phyloP scores from a whole-genome alignment of 1,140 invertebrate genomes.

The Metopolophium dirhodum region DNA sequence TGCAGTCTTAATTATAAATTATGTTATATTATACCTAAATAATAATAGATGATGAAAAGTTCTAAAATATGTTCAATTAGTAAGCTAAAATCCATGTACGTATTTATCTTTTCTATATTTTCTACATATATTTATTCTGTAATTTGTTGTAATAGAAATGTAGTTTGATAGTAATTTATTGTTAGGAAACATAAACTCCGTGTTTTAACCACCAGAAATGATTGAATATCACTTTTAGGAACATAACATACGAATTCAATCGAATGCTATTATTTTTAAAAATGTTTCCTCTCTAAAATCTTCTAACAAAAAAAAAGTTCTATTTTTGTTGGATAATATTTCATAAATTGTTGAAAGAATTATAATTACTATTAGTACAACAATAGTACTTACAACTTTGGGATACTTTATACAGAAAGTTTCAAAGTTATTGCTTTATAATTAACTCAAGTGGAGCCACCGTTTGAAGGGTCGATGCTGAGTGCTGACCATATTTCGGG shows the following conservation, averaged over 20 bases:
- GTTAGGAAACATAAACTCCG: not conserved
- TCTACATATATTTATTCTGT: not conserved
- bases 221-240: not conserved
- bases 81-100: not conserved
- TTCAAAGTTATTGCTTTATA: conserved; percentile 11
- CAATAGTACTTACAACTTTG: not conserved
- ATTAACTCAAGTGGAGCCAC: not conserved
- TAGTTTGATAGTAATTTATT: not conserved
- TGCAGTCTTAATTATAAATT: too few species aligned
- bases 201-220: not conserved
- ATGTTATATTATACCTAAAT: too few species aligned
- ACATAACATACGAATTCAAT: not conserved
- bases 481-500: not conserved
- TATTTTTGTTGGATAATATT: conserved; percentile 22
- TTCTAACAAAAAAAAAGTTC: not conserved
- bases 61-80: not conserved
- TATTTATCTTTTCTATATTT: not conserved
- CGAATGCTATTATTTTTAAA: not conserved
- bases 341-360: not conserved
- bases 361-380: not conserved
- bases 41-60: not conserved
- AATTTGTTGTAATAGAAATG: not conserved
- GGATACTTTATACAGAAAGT: not conserved
- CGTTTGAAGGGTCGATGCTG: not conserved
- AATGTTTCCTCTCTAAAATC: not conserved